Evolutionary conservation across 2,888 invertebrate genomes (phyloP).

Genomic region (Crocallis elinguaria): DNA sequence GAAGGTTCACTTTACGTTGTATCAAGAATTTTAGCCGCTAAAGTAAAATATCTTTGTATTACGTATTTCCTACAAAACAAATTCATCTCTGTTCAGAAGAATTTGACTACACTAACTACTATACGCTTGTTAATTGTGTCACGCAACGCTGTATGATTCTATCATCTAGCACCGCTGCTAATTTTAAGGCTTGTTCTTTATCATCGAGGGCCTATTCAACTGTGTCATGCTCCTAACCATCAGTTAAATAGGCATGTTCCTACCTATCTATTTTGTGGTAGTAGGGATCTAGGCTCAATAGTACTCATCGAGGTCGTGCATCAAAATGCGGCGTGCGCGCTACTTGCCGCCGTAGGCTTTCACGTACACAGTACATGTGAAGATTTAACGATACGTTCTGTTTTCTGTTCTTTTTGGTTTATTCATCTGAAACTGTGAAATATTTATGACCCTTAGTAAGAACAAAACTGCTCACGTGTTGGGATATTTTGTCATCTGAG

Average conservation of each 20-base stretch:
- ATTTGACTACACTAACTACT: too few species aligned
- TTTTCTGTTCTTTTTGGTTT: slow-evolving; percentile 5
- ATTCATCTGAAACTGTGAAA: neutral
- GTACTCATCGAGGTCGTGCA: slow-evolving; percentile 35
- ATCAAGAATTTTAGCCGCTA: too few species aligned
- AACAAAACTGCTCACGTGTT: too few species aligned
- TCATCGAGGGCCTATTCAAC: neutral
- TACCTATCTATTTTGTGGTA: neutral
- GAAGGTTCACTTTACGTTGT: too few species aligned
- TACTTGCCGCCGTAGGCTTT: slow-evolving; percentile 38
- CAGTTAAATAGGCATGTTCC: neutral
- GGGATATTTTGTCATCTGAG: too few species aligned
- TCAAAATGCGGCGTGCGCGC: slow-evolving; percentile 52
- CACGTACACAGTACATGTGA: slow-evolving; percentile 31
- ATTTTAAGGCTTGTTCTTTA: neutral
- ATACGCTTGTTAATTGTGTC: too few species aligned
- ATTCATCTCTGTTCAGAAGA: too few species aligned
- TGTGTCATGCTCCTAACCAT: neutral
- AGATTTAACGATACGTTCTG: slow-evolving; percentile 28
- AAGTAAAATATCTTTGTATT: too few species aligned
- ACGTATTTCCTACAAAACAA: too few species aligned
- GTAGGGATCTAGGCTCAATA: slow-evolving; percentile 29
- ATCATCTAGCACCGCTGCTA: too few species aligned
- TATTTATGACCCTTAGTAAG: too few species aligned
- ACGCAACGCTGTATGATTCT: too few species aligned